These are phyloP conservation scores for Characodon lateralis DNA, from an alignment of 2,797 vertebrate genomes.

Conservation along the genomic window DNA sequence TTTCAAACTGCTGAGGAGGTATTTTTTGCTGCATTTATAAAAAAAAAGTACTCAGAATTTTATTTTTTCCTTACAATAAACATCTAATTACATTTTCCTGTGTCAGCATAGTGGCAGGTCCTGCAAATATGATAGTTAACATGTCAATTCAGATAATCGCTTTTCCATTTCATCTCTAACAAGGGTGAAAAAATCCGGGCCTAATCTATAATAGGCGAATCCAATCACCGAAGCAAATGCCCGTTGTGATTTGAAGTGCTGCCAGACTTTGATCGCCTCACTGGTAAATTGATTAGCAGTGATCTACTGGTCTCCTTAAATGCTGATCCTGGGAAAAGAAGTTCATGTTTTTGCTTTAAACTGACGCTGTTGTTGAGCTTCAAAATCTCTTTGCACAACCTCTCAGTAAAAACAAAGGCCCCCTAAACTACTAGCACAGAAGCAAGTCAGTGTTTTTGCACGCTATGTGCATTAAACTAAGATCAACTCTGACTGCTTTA, in stretches of 20 bases:
- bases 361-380: slow-evolving; percentile 40
- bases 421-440: slow-evolving; percentile 16
- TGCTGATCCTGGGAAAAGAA: slow-evolving; percentile 65
- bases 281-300: slow-evolving; percentile 74
- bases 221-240: slow-evolving; percentile 63
- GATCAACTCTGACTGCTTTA: slow-evolving; percentile 25
- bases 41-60: not conserved
- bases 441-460: slow-evolving; percentile 31
- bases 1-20: slow-evolving; percentile 13
- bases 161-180: slow-evolving; percentile 68
- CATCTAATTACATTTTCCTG: slow-evolving; percentile 35
- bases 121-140: slow-evolving; percentile 62
- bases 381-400: slow-evolving; percentile 13
- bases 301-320: slow-evolving; percentile 62
- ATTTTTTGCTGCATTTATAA: slow-evolving; percentile 12
- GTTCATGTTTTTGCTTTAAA: slow-evolving; percentile 37
- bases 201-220: slow-evolving; percentile 70
- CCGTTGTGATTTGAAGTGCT: slow-evolving; percentile 58
- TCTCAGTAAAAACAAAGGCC: slow-evolving; percentile 18
- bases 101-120: slow-evolving; percentile 42
- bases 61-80: slow-evolving; percentile 22
- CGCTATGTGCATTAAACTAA: slow-evolving; percentile 50
- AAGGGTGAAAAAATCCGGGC: slow-evolving; percentile 67
- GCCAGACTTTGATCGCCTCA: slow-evolving; percentile 64
- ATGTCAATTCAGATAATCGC: slow-evolving; percentile 61